Conservation (phyloP, 2,113 vertebrate species). For the Perca fluviatilis region DNA sequence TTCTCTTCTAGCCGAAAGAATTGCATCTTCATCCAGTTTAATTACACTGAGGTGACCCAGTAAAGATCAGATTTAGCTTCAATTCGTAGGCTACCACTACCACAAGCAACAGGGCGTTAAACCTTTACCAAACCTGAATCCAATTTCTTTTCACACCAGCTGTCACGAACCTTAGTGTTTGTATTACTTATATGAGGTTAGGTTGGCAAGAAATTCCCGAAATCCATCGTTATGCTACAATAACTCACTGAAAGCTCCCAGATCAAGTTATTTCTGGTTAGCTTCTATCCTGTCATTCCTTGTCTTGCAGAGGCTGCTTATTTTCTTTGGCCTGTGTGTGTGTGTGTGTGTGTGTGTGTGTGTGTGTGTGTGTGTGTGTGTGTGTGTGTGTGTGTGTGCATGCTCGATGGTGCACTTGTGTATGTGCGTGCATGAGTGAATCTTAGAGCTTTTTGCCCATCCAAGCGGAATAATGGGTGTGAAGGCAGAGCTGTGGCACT, state of each 20-base stretch:
- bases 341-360: constrained; percentile 1
- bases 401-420: neutral
- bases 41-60: constrained; percentile 17
- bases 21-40: constrained; percentile 10
- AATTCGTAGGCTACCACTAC: neutral
- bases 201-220: neutral
- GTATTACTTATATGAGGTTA: neutral
- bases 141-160: neutral
- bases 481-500: constrained; percentile 59
- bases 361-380: constrained; percentile 1
- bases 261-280: neutral
- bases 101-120: neutral
- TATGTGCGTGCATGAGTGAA: constrained; percentile 37
- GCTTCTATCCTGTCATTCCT: neutral
- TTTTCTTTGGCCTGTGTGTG: constrained; percentile 1
- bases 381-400: neutral
- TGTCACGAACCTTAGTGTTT: neutral
- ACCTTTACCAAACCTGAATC: neutral
- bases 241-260: neutral
- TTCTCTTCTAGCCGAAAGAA: constrained; percentile 11
- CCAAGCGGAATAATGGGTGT: constrained; percentile 73
- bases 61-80: neutral
- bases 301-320: constrained; percentile 17
- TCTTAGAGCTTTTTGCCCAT: constrained; percentile 48
- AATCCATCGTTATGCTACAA: constrained; percentile 1